phyloP scores from a whole-genome alignment of 2,797 vertebrate species.

The Neopelma chrysocephalum region DNA sequence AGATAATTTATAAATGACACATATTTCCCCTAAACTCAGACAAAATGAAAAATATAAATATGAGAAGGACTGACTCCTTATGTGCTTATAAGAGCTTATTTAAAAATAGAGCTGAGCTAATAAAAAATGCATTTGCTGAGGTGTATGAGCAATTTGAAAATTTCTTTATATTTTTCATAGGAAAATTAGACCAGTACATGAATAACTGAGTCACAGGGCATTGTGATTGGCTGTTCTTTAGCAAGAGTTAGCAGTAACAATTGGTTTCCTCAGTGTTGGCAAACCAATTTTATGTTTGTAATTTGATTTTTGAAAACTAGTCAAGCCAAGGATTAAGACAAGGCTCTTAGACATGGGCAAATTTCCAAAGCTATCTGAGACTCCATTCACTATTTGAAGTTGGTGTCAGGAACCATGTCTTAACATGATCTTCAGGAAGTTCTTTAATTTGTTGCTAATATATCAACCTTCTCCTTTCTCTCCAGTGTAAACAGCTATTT shows the following conservation, averaged over 20 bases:
- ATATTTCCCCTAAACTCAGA: conserved; percentile 24
- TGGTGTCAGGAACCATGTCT: neutral
- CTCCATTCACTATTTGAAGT: neutral
- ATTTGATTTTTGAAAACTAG: conserved; percentile 9
- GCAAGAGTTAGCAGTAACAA: neutral
- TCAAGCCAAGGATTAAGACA: neutral
- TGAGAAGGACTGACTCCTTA: neutral
- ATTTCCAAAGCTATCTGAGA: conserved; percentile 20
- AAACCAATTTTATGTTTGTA: neutral
- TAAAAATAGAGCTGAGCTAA: neutral
- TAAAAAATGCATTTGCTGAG: neutral
- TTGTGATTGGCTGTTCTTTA: neutral
- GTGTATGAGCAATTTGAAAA: neutral
- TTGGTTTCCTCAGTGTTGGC: neutral
- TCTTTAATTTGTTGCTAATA: conserved; percentile 15
- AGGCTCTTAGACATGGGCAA: neutral
- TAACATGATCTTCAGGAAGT: conserved; percentile 16
- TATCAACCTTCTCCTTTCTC: neutral
- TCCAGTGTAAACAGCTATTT: neutral
- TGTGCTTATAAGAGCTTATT: neutral
- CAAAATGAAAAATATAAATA: conserved; percentile 10
- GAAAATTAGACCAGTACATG: neutral
- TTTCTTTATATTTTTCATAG: neutral
- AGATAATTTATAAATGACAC: conserved; percentile 36
- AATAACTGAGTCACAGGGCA: neutral